Evolutionary conservation across 2,888 invertebrate species (phyloP).

Genomic region (Cephus pulcher): DNA sequence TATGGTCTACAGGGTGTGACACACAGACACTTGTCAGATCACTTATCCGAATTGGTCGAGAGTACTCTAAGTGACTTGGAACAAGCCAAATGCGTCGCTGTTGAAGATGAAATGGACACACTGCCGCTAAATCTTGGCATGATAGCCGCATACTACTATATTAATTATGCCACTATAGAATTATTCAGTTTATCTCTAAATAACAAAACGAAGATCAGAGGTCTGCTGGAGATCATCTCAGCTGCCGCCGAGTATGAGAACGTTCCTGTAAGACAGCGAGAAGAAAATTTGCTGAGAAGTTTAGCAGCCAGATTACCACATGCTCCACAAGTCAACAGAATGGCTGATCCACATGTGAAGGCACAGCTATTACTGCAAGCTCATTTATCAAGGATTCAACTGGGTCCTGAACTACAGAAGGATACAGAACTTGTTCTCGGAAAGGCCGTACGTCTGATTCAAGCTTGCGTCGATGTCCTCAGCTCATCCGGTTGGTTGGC

Average conservation of each 20-base stretch:
- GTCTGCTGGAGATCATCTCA: slow-evolving; percentile 96
- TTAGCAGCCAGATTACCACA: slow-evolving; percentile 76
- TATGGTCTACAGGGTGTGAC: slow-evolving; percentile 98
- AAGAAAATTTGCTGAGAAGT: slow-evolving; percentile 86
- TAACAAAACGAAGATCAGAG: slow-evolving; percentile 96
- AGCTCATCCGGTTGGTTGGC: slow-evolving; percentile 98
- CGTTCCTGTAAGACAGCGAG: slow-evolving; percentile 93
- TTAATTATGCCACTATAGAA: slow-evolving; percentile 99
- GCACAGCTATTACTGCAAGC: slow-evolving; percentile 96
- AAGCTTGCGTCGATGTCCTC: slow-evolving; percentile 95
- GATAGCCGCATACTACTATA: slow-evolving; percentile 99
- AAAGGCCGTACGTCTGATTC: slow-evolving; percentile 87
- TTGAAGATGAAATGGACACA: slow-evolving; percentile 98
- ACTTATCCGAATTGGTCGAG: slow-evolving; percentile 97
- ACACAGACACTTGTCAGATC: slow-evolving; percentile 97
- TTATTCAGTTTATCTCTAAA: slow-evolving; percentile 97
- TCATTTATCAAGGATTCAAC: slow-evolving; percentile 92
- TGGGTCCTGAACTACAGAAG: slow-evolving; percentile 96
- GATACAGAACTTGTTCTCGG: slow-evolving; percentile 93
- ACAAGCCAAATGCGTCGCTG: slow-evolving; percentile 96
- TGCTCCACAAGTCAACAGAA: slow-evolving; percentile 59
- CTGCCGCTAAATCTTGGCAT: slow-evolving; percentile 97
- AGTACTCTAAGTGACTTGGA: slow-evolving; percentile 93
- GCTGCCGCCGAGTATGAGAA: slow-evolving; percentile 97
- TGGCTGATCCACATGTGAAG: slow-evolving; percentile 94